Base-by-base conservation (phyloP, 1,140 invertebrate genomes). In the Aphelenchoides besseyi region DNA sequence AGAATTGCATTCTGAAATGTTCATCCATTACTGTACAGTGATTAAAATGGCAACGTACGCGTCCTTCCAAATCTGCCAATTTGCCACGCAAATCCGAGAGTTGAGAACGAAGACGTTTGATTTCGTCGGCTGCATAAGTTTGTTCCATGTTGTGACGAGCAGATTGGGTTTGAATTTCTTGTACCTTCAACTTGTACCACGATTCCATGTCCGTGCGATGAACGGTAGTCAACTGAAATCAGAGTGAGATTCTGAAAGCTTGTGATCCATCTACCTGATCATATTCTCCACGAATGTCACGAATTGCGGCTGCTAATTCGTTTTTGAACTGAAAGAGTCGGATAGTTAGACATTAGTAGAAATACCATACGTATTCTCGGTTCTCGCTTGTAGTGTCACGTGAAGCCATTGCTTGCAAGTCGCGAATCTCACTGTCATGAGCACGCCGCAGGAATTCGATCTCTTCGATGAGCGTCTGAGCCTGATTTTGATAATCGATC, bases 251-350 rank as follows among this genome's bases (percentile, higher is more conserved):
- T 26, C 5, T 26, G 9, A 1, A 1, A 0, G 28, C 30, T 28
- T 36, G 35, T 8, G 32, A 23, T 57, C 3, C 61, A 32, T 52
- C 26, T 28, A 80, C 48, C 36, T 71, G 69, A 32, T 88, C 87
- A 72, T 88, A 88, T 73, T 88, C 87, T 29, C 76, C 76, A 70
- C 87, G 86, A 68, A 88, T 87, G 69, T 88, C 87, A 35, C 86
- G 74, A 70, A 88, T 87, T 30, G 87, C 87, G 54, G 86, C 82
- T 30, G 86, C 82, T 55, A 88, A 75, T 72, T 88, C 87, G 73
- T 86, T 87, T 79, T 86, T 75, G 78, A 84, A 84, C n/a, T n/a
- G n/a, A n/a, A n/a, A n/a, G n/a, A n/a, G n/a, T n/a, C n/a, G n/a
- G n/a, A n/a, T n/a, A n/a, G n/a, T n/a, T n/a, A n/a, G n/a, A n/a